phyloP scores from a whole-genome alignment of 1,140 invertebrate species.

The Plutomurus gul region DNA sequence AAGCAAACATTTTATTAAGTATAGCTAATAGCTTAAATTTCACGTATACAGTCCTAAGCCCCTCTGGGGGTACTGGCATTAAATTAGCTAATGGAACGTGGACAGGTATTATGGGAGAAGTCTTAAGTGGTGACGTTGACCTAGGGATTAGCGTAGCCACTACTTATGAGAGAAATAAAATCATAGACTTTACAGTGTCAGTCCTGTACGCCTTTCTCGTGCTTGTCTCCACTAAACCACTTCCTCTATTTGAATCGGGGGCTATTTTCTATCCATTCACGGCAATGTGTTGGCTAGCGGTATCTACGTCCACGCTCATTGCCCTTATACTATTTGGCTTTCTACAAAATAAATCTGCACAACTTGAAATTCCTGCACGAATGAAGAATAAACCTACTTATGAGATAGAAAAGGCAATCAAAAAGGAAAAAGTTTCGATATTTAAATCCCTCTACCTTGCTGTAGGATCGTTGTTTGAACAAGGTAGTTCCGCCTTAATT shows the following conservation, averaged over 20 bases:
- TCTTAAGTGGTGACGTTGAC: constrained; percentile 35
- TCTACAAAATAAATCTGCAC: constrained; percentile 31
- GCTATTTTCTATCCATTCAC: constrained; percentile 49
- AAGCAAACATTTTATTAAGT: constrained; percentile 33
- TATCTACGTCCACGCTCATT: not conserved
- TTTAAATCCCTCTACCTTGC: constrained; percentile 37
- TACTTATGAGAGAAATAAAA: constrained; percentile 39
- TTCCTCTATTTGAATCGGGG: constrained; percentile 45
- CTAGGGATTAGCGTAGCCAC: constrained; percentile 43
- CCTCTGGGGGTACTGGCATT: constrained; percentile 42
- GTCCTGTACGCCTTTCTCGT: constrained; percentile 47
- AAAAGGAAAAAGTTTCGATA: constrained; percentile 12
- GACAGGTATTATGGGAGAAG: constrained; percentile 48
- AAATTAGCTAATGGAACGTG: constrained; percentile 39
- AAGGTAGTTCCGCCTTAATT: constrained; percentile 7
- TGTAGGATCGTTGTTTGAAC: constrained; percentile 47
- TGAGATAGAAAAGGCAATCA: not conserved
- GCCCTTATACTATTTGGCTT: constrained; percentile 25
- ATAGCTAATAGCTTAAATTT: constrained; percentile 41
- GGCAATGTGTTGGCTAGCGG: constrained; percentile 19
- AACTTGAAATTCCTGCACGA: not conserved
- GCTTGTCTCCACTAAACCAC: constrained; percentile 46
- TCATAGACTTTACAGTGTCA: constrained; percentile 47
- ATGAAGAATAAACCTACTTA: not conserved
- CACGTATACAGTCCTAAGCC: constrained; percentile 13